phyloP scores from a whole-genome alignment of 2,113 vertebrate species.

The Microtus richardsoni region DNA sequence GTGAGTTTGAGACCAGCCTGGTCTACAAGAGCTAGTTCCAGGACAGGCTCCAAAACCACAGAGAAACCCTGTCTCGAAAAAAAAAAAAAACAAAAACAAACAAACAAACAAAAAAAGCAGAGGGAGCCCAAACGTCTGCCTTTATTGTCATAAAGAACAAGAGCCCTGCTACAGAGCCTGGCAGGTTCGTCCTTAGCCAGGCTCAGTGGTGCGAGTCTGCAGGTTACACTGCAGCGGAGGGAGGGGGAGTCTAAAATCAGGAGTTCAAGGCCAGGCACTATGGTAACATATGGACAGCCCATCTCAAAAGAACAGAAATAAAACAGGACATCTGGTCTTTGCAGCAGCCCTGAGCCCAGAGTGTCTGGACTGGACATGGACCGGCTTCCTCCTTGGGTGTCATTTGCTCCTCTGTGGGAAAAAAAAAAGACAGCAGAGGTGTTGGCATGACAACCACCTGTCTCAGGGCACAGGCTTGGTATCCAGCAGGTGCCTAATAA shows the following conservation, averaged over 20 bases:
- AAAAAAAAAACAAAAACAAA: too few relatives aligned
- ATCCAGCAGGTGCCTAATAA: not conserved
- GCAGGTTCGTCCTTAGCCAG: not conserved
- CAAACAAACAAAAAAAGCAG: too few relatives aligned
- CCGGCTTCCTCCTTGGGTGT: not conserved
- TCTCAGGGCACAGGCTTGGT: fast-evolving
- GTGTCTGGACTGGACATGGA: not conserved
- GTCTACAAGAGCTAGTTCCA: too few relatives aligned
- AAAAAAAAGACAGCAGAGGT: not conserved
- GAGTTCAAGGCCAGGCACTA: not conserved
- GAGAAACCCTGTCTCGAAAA: too few relatives aligned
- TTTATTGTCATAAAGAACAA: not conserved
- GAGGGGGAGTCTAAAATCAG: not conserved
- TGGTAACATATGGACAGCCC: not conserved
- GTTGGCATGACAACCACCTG: not conserved
- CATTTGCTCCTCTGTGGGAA: not conserved
- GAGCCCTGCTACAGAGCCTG: not conserved
- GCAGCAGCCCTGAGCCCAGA: not conserved
- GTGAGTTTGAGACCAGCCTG: too few relatives aligned
- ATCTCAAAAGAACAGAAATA: not conserved
- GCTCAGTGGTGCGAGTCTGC: not conserved
- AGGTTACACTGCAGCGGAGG: not conserved
- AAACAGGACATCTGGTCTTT: not conserved
- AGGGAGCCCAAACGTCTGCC: not conserved
- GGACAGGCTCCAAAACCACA: too few relatives aligned